Evolutionary conservation across 2,797 vertebrate genomes (phyloP).

Genomic region (Philypnodon macrostomus): DNA sequence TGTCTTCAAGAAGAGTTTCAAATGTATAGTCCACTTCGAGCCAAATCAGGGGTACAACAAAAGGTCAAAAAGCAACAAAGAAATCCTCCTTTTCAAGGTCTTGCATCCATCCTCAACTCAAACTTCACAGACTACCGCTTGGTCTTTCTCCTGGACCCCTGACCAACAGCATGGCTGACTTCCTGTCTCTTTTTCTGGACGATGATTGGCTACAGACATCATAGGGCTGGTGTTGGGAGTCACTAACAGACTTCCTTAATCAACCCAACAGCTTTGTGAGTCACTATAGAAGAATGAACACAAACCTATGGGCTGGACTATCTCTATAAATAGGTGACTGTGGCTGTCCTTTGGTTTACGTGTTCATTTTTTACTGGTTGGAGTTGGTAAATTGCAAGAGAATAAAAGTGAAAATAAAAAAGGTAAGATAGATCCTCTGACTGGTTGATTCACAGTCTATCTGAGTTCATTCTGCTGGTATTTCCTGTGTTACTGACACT

Average conservation of each 20-base stretch:
- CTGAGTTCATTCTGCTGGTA: too few species aligned
- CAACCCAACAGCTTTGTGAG: conserved; percentile 32
- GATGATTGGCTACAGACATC: conserved; percentile 26
- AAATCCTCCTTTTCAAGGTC: not conserved
- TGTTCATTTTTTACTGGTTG: too few species aligned
- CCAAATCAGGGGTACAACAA: not conserved
- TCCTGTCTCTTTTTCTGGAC: conserved; percentile 32
- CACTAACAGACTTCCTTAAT: conserved; percentile 69
- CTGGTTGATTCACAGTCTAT: too few species aligned
- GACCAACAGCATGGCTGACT: conserved; percentile 25
- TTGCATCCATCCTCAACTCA: conserved; percentile 20
- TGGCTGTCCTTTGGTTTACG: not conserved
- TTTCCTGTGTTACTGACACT: too few species aligned
- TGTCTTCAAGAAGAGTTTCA: not conserved
- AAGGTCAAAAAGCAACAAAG: not conserved
- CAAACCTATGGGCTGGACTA: conserved; percentile 1
- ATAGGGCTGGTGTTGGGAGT: conserved; percentile 34
- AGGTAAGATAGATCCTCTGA: too few species aligned
- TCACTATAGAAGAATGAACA: conserved; percentile 25
- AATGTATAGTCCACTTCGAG: not conserved
- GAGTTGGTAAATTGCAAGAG: too few species aligned
- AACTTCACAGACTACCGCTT: conserved; percentile 18
- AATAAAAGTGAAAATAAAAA: too few species aligned
- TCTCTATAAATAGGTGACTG: conserved; percentile 44
- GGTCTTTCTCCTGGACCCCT: conserved; percentile 20